These are phyloP conservation scores for Champsocephalus esox DNA, from an alignment of 2,797 vertebrate species.

Conservation along the genomic window DNA sequence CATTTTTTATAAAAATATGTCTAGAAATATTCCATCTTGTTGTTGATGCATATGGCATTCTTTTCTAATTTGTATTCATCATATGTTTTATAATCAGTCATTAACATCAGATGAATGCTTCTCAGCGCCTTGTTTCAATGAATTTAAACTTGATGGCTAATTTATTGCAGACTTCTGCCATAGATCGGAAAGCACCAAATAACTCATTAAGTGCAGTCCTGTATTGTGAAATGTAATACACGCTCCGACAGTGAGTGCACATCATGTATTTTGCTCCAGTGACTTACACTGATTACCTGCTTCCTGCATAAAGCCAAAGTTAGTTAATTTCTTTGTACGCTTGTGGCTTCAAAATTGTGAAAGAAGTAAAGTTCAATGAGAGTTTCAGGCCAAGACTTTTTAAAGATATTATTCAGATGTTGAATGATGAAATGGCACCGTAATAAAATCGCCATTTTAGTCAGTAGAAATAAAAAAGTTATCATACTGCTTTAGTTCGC, in stretches of 20 bases:
- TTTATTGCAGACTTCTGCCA: slow-evolving; percentile 7
- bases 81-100: slow-evolving; percentile 12
- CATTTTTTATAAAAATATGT: neutral
- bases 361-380: slow-evolving; percentile 14
- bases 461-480: slow-evolving; percentile 1
- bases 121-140: slow-evolving; percentile 44
- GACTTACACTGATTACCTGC: slow-evolving; percentile 47
- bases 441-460: neutral
- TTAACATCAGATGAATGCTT: slow-evolving; percentile 30
- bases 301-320: slow-evolving; percentile 36
- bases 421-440: neutral
- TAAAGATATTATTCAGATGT: neutral
- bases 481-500: neutral
- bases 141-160: slow-evolving; percentile 22
- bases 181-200: slow-evolving; percentile 18
- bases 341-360: slow-evolving; percentile 24
- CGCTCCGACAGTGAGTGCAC: slow-evolving; percentile 31
- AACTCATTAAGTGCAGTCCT: slow-evolving; percentile 31
- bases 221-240: slow-evolving; percentile 33
- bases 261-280: slow-evolving; percentile 45
- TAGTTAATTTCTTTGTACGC: slow-evolving; percentile 1
- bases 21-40: neutral
- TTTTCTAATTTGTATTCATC: neutral
- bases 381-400: neutral
- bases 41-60: neutral